Evolutionary conservation across 2,888 invertebrate species (phyloP).

Genomic region (Microchrysa polita): DNA sequence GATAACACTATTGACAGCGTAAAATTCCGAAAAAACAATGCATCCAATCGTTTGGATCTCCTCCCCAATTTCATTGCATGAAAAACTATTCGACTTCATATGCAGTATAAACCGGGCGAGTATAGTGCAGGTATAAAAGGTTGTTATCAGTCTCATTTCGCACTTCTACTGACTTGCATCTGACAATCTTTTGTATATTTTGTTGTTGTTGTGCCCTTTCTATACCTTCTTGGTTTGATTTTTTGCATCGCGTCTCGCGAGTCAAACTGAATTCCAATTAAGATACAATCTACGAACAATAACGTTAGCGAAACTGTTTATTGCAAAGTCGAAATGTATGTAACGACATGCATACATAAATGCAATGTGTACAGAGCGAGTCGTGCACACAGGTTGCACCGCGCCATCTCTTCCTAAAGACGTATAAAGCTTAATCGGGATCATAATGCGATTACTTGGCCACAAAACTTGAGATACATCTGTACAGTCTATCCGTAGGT

Average conservation of each 20-base stretch:
- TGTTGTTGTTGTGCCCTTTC: not conserved
- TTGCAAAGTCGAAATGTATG: conserved; percentile 38
- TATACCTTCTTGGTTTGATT: conserved; percentile 10
- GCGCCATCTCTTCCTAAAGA: conserved; percentile 41
- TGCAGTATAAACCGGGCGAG: too few species aligned
- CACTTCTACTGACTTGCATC: conserved; percentile 40
- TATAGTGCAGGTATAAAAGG: not conserved
- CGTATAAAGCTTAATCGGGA: conserved; percentile 42
- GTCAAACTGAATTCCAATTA: conserved; percentile 43
- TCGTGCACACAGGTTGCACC: conserved; percentile 43
- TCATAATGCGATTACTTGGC: conserved; percentile 44
- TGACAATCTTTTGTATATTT: conserved; percentile 2
- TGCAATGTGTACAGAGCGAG: conserved; percentile 39
- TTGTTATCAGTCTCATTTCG: conserved; percentile 36
- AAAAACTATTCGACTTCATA: conserved; percentile 34
- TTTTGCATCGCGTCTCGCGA: not conserved
- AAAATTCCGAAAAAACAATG: conserved; percentile 23
- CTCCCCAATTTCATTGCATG: conserved; percentile 31
- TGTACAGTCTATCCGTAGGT: too few species aligned
- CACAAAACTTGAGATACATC: conserved; percentile 30
- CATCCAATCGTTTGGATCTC: conserved; percentile 16
- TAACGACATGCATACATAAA: conserved; percentile 38
- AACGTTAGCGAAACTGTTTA: conserved; percentile 27
- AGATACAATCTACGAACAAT: conserved; percentile 41
- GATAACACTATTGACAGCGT: conserved; percentile 31